Conservation (phyloP, 2,888 invertebrate species). For the Ormia ochracea region DNA sequence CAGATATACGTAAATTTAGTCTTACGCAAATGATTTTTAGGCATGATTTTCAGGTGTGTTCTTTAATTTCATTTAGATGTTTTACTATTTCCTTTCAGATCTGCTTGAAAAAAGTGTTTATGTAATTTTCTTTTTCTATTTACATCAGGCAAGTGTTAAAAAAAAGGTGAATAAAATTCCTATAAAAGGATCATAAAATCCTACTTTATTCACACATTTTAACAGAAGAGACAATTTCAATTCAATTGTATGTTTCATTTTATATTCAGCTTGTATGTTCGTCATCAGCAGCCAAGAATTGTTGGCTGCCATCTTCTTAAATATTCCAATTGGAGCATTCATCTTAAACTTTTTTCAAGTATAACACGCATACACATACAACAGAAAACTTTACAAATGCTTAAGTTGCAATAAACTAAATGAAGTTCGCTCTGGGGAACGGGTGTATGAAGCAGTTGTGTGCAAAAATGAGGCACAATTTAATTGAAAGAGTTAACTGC, state of each 20-base stretch:
- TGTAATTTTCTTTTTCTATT: background rate
- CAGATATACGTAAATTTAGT: conserved; percentile 17
- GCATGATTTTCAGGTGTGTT: conserved; percentile 1
- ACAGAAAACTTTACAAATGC: conserved; percentile 32
- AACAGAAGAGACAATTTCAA: conserved; percentile 42
- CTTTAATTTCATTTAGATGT: conserved; percentile 44
- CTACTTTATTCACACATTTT: conserved; percentile 26
- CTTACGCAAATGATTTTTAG: background rate
- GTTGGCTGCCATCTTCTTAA: background rate
- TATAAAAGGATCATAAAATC: conserved; percentile 2
- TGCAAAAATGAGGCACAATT: background rate
- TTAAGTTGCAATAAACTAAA: conserved; percentile 55
- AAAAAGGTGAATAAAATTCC: conserved; percentile 9
- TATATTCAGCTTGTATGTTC: conserved; percentile 45
- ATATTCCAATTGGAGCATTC: conserved; percentile 16
- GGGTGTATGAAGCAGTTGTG: background rate
- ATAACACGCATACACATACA: background rate
- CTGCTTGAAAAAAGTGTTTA: conserved; percentile 6
- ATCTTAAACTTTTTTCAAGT: conserved; percentile 3
- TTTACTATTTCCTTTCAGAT: background rate
- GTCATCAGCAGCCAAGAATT: conserved; percentile 5
- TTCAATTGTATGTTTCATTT: conserved; percentile 57
- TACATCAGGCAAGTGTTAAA: background rate
- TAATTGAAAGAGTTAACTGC: no score
- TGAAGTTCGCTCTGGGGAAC: conserved; percentile 7